Percentiles rank a stretch among this genome's conserved stretches.
Evolutionary conservation across 2,888 invertebrate genomes (phyloP).

Genomic region (Hoplodrina ambigua): DNA sequence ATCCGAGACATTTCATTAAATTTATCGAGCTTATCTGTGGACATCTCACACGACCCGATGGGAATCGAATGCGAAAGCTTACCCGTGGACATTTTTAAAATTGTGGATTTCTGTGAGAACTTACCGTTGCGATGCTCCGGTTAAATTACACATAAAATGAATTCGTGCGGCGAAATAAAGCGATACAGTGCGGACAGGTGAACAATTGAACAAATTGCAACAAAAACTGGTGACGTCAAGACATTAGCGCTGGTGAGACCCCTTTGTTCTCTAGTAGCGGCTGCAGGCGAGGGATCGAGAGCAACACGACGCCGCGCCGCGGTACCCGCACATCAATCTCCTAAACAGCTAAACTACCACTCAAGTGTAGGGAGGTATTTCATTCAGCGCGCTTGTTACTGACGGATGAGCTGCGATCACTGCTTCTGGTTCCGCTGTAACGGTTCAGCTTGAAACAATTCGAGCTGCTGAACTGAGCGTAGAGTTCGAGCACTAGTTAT

Average conservation of each 20-base stretch:
- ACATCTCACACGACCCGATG: slow-evolving; percentile 81
- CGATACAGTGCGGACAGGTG: slow-evolving; percentile 69
- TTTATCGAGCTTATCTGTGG: slow-evolving; percentile 86
- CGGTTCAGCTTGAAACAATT: not conserved
- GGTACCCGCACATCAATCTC: no score
- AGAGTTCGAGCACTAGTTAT: not conserved
- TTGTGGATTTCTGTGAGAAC: slow-evolving; percentile 81
- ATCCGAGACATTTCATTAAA: slow-evolving; percentile 86
- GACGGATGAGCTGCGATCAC: no score
- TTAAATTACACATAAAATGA: slow-evolving; percentile 68
- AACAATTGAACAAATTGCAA: slow-evolving; percentile 76
- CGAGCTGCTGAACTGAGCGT: not conserved
- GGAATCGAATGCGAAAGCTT: slow-evolving; percentile 80
- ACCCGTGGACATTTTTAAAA: slow-evolving; percentile 79
- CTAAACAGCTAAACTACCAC: no score
- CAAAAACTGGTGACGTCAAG: slow-evolving; percentile 72
- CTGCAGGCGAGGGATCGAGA: not conserved
- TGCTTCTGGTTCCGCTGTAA: no score
- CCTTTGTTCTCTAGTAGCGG: slow-evolving; percentile 30
- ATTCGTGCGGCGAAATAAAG: slow-evolving; percentile 69
- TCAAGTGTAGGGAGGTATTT: no score
- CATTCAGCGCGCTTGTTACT: no score
- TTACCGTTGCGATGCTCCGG: slow-evolving; percentile 60
- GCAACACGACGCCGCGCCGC: not conserved
- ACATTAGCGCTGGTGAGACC: slow-evolving; percentile 45